A percentile compares a stretch with the other conserved stretches of the same genome.
Evolutionary conservation across 2,888 invertebrate species (phyloP).

Genomic region (Nycteola revayana): DNA sequence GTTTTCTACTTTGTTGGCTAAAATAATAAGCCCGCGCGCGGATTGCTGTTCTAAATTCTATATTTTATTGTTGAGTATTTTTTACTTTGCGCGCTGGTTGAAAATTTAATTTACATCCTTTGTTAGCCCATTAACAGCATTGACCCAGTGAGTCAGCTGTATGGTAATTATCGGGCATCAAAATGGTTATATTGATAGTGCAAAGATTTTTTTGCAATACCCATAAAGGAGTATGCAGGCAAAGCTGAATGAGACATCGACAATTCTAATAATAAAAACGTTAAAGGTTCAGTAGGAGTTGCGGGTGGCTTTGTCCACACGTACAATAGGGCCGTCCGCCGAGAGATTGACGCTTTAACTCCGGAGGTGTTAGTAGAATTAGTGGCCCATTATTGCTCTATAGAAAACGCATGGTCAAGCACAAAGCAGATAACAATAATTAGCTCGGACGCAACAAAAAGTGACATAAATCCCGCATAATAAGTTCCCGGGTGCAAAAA

Average conservation of each 20-base stretch:
- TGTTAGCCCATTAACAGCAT: conserved; percentile 47
- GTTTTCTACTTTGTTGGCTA: conserved; percentile 82
- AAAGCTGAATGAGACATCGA: conserved; percentile 69
- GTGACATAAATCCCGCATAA: conserved; percentile 81
- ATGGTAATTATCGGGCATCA: conserved; percentile 40
- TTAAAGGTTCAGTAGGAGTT: conserved; percentile 70
- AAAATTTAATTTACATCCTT: conserved; percentile 66
- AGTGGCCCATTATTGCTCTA: conserved; percentile 76
- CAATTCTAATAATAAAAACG: conserved; percentile 69
- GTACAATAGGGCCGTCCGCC: conserved; percentile 58
- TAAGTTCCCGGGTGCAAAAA: conserved; percentile 70
- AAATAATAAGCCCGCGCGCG: conserved; percentile 74
- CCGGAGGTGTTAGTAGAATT: conserved; percentile 78
- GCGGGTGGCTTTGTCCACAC: conserved; percentile 71
- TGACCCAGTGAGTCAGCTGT: conserved; percentile 49
- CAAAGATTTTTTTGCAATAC: conserved; percentile 34
- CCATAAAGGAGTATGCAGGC: conserved; percentile 45
- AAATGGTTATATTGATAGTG: conserved; percentile 12
- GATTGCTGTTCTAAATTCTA: conserved; percentile 75
- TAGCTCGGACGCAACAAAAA: conserved; percentile 77
- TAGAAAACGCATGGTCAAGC: conserved; percentile 73
- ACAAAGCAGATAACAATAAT: conserved; percentile 80
- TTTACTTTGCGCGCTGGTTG: conserved; percentile 56
- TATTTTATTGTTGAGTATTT: conserved; percentile 69
- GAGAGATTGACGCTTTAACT: conserved; percentile 71